These are phyloP conservation scores for Geodia barretti DNA, from an alignment of 37 sponge, comb jelly and placozoan species.

Conservation along the genomic window DNA sequence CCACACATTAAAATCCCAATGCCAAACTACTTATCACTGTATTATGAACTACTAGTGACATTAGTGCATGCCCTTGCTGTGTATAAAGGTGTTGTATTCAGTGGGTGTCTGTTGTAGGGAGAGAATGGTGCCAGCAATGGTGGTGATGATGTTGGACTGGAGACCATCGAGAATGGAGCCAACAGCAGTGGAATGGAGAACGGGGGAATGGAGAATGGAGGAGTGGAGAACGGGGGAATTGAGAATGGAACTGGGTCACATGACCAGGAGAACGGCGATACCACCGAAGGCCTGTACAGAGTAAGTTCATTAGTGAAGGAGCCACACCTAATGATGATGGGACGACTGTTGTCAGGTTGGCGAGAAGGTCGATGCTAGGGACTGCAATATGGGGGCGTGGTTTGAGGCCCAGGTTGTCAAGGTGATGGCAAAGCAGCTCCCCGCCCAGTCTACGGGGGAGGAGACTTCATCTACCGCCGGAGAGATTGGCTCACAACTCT, in stretches of 20 bases:
- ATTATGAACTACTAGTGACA: too few relatives aligned
- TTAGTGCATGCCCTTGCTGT: too few relatives aligned
- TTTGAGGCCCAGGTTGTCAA: constrained; percentile 88
- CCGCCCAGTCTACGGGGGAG: neutral
- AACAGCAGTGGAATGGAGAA: too few relatives aligned
- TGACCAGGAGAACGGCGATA: neutral
- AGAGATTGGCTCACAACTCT: constrained; percentile 1
- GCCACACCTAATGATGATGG: neutral
- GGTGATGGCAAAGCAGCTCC: constrained; percentile 56
- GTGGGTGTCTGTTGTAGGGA: neutral
- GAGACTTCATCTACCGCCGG: neutral
- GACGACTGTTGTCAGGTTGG: constrained; percentile 50
- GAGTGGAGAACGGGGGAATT: neutral
- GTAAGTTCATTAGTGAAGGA: neutral
- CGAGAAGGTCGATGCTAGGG: constrained; percentile 85
- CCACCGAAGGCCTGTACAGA: neutral
- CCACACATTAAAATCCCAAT: too few relatives aligned
- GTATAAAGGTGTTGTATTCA: too few relatives aligned
- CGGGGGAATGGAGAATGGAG: too few relatives aligned
- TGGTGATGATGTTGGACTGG: neutral
- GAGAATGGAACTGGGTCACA: neutral
- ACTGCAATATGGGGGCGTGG: constrained; percentile 90
- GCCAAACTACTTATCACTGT: too few relatives aligned
- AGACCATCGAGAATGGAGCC: neutral
- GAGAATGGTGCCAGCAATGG: neutral